Base-by-base conservation (phyloP, 2,797 vertebrate species). In the Ambastaia sidthimunki region DNA sequence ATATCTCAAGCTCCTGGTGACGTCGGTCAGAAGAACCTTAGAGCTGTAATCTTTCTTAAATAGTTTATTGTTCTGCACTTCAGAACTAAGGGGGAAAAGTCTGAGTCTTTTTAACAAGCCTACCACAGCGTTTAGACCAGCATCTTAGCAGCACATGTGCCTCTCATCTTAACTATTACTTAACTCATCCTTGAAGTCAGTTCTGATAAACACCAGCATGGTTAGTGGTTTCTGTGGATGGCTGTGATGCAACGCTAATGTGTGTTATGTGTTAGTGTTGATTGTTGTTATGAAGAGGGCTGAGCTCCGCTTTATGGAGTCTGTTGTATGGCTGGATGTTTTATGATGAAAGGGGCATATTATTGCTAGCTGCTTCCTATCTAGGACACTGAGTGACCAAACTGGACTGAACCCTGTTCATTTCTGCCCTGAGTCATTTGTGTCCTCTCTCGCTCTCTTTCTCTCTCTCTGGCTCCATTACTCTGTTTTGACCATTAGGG, bases 311-410 rank as follows among this genome's bases (percentile, higher is more conserved):
- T 44, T 31, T 57, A 68, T 44, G 16, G 21, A 28, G 13, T 23
- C 23, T 70, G 13, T 25, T 60, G 21, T 60, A 16, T 31, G 13
- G 23, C 59, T 31, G 66, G 34, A 55, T 84, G 71, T 67, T 84
- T 81, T 57, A 80, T 83, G 84, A 85, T 57, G 44, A 75, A 81
- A 55, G 70, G 66, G 72, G 62, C 72, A 69, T 50, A 87, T 84
- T 85, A 82, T 76, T 82, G 85, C 82, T 84, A 81, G 85, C 85
- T 84, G 66, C 72, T 88, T 89, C 69, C 67, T 89, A 87, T 89
- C 82, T 87, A 85, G 84, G 89, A 63, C 88, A 73, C 68, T 44
- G 23, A 72, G 55, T 65, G 62, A 85, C 88, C 63, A 59, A 69
- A 86, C 81, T 52, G 74, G 72, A 44, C 65, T 72, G 81, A 87